Conservation (phyloP, 2,113 vertebrate species). For the Rhinoptilus africanus region DNA sequence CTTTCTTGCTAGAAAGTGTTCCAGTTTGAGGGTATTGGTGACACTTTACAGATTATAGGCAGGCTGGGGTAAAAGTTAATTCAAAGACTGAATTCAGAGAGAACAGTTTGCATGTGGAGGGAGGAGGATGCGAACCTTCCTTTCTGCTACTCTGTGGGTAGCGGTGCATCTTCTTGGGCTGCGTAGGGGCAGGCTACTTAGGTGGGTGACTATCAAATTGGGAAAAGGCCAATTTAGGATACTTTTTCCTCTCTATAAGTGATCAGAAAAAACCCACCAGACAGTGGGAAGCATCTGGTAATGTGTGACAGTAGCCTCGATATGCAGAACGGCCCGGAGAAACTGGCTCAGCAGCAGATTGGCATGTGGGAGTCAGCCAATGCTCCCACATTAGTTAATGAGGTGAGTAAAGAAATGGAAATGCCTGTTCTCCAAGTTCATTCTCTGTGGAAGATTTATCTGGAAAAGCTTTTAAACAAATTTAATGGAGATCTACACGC, state of each 20-base stretch:
- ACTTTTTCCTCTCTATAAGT: neutral
- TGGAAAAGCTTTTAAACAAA: neutral
- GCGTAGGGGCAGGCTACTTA: neutral
- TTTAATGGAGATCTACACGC: neutral
- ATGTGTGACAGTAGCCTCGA: neutral
- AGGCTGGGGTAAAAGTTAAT: neutral
- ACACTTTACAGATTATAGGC: neutral
- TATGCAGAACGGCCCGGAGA: neutral
- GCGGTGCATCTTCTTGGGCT: neutral
- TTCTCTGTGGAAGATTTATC: neutral
- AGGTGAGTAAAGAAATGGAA: constrained; percentile 16
- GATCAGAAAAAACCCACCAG: neutral
- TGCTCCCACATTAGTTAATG: neutral
- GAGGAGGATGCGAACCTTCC: neutral
- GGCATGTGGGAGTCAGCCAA: neutral
- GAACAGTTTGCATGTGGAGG: neutral
- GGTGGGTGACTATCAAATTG: neutral
- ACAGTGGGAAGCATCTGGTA: neutral
- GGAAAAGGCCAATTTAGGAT: neutral
- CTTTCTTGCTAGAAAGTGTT: neutral
- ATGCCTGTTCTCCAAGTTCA: neutral
- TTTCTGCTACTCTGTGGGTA: neutral
- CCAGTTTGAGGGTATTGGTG: neutral
- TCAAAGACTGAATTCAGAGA: neutral
- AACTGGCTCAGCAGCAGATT: neutral